These are phyloP conservation scores for Phoebastria nigripes DNA, from an alignment of 2,797 vertebrate genomes.

Conservation along the genomic window DNA sequence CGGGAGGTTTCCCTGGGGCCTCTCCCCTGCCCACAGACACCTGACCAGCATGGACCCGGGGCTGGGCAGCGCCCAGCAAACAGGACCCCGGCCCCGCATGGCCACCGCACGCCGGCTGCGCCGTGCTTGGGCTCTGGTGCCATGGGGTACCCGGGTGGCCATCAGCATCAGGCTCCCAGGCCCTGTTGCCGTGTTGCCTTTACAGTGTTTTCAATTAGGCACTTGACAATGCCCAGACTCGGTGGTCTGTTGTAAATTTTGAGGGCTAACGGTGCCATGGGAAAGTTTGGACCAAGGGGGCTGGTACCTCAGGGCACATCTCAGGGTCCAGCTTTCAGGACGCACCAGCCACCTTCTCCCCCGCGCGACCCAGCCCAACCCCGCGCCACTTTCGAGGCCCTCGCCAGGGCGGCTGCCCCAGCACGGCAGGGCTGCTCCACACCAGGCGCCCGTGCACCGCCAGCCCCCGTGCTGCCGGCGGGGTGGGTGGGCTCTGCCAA, in stretches of 20 bases:
- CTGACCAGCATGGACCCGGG: fast-evolving
- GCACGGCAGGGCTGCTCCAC: not conserved
- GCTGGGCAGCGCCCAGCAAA: not conserved
- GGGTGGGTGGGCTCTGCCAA: not conserved
- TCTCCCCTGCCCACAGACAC: not conserved
- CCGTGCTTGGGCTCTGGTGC: not conserved
- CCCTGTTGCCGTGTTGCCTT: not conserved
- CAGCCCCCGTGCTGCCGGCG: fast-evolving
- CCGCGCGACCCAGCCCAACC: fast-evolving
- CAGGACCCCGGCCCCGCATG: fast-evolving
- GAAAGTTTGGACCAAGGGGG: not conserved
- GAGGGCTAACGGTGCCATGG: not conserved
- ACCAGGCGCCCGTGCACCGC: fast-evolving
- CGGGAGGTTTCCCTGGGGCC: not conserved
- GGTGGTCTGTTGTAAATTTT: not conserved
- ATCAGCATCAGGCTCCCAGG: not conserved
- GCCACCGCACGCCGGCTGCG: fast-evolving
- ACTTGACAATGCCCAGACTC: slow-evolving; percentile 29
- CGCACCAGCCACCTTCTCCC: not conserved
- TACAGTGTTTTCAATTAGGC: slow-evolving; percentile 42
- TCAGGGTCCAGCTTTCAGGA: not conserved
- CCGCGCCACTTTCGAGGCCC: fast-evolving
- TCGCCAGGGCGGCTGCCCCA: fast-evolving
- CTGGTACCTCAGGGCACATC: fast-evolving
- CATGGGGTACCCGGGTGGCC: not conserved